Base-by-base conservation (phyloP, 2,113 vertebrate genomes). In the Indicator maculatus region DNA sequence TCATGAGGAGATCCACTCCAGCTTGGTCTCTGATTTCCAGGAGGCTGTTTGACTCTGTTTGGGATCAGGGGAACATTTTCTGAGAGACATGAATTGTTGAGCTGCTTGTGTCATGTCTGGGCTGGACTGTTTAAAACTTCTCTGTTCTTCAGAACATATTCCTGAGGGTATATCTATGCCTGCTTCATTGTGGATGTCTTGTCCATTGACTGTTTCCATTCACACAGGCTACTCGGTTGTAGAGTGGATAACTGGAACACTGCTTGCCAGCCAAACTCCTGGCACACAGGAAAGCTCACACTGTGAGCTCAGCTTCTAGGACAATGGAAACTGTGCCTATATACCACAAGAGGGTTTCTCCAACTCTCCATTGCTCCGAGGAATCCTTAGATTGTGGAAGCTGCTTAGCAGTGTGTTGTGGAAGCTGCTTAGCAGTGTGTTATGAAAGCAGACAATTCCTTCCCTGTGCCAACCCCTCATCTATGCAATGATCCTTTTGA, bases 91-190 rank as follows among this genome's bases (percentile, higher is more conserved):
- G 31, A 71, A 60, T 44, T 23, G n/a, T 65, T 84, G 81, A 69
- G 59, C 84, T 33, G 30, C 36, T 53, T 81, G 87, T 27, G 56
- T 94, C 75, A 73, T 3, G 27, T 52, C 79, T 86, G 0, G 0
- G 26, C 39, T 80, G 85, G 85, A 63, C 85, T 39, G 26, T 55
- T 93, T 52, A 89, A 93, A 93, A 56, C 41, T 88, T 20, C 39
- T 93, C n/a, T 79, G 36, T 63, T 87, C n/a, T 26, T 79, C 71
- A 76, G 82, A 85, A 80, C 8, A 1, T 30, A 20, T 70, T 91
- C 86, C 83, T 0, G 1, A 70, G 50, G 66, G n/a, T 65, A 1
- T 26, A 11, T 61, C 50, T 73, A 4, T 14, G 36, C 36, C 80
- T 63, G 63, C 59, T 73, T 55, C 1, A 0, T 70, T 72, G 14